A percentile compares a stretch with the other conserved stretches of the same genome.
These are phyloP conservation scores for Astyanax mexicanus DNA, from an alignment of 2,797 vertebrate species.

Conservation along the genomic window DNA sequence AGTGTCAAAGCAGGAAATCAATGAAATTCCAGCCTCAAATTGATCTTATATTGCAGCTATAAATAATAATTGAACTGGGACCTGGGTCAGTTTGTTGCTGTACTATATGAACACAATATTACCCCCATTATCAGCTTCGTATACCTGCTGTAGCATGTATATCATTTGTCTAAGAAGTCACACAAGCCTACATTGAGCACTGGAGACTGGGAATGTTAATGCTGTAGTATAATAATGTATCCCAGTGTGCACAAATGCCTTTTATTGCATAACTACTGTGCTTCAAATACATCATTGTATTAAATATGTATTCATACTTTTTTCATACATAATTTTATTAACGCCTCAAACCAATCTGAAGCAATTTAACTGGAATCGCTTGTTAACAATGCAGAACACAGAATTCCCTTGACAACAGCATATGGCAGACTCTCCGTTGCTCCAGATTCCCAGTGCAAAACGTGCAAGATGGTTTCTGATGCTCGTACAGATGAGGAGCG, in stretches of 20 bases:
- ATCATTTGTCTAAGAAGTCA: neutral
- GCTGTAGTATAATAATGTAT: neutral
- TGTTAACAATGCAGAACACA: conserved; percentile 28
- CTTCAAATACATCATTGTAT: neutral
- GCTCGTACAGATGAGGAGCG: neutral
- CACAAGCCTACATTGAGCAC: neutral
- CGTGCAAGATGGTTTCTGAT: neutral
- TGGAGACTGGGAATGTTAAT: too few species aligned
- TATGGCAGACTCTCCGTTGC: conserved; percentile 27
- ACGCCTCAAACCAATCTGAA: conserved; percentile 8
- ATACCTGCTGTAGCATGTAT: too few species aligned
- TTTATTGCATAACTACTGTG: neutral
- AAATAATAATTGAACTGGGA: neutral
- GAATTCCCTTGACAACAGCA: conserved; percentile 20
- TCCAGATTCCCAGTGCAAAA: conserved; percentile 24
- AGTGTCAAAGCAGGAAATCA: neutral
- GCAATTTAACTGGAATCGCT: conserved; percentile 32
- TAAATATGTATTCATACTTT: neutral
- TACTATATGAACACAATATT: neutral
- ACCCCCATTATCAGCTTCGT: neutral
- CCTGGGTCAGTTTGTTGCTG: too few species aligned
- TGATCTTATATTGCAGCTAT: conserved; percentile 3
- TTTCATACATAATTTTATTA: conserved; percentile 27
- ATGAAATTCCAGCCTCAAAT: neutral
- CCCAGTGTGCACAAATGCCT: neutral